Evolutionary conservation across 2,888 invertebrate genomes (phyloP).

Genomic region (Polylopha cassiicola): DNA sequence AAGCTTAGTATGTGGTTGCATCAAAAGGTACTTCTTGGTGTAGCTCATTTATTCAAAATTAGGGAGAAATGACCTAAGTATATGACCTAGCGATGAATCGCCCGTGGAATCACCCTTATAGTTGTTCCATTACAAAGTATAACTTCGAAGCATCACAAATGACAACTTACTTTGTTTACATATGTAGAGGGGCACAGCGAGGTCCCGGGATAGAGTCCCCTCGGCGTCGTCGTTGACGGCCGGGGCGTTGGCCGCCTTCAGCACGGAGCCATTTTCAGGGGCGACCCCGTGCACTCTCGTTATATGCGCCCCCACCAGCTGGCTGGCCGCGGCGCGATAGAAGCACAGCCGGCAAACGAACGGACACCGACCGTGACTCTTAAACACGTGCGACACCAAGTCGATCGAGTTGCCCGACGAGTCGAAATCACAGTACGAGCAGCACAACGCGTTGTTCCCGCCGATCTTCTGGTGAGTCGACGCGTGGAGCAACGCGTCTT

Average conservation of each 20-base stretch:
- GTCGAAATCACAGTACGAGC: conserved; percentile 76
- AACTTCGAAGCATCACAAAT: too few species aligned
- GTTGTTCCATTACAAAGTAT: too few species aligned
- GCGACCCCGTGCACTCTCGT: conserved; percentile 43
- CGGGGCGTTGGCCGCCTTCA: conserved; percentile 31
- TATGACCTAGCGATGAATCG: too few species aligned
- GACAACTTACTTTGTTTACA: conserved; percentile 49
- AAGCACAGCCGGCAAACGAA: conserved; percentile 82
- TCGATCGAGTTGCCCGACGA: conserved; percentile 48
- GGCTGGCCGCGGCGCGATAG: conserved; percentile 79
- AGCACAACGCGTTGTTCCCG: conserved; percentile 67
- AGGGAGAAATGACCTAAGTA: too few species aligned
- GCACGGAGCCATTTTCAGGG: conserved; percentile 30
- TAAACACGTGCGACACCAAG: conserved; percentile 78
- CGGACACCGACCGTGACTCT: conserved; percentile 77
- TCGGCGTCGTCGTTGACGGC: conserved; percentile 26
- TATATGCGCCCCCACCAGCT: conserved; percentile 80
- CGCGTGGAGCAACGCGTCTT: conserved; percentile 56
- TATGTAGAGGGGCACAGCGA: conserved; percentile 51
- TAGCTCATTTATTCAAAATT: too few species aligned
- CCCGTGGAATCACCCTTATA: too few species aligned
- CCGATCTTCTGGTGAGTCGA: conserved; percentile 53
- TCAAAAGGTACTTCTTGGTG: too few species aligned
- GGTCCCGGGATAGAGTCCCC: conserved; percentile 43
- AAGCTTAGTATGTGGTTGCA: too few species aligned